phyloP scores from a whole-genome alignment of 2,797 vertebrate species.

The Stomatorhinus walkeri region DNA sequence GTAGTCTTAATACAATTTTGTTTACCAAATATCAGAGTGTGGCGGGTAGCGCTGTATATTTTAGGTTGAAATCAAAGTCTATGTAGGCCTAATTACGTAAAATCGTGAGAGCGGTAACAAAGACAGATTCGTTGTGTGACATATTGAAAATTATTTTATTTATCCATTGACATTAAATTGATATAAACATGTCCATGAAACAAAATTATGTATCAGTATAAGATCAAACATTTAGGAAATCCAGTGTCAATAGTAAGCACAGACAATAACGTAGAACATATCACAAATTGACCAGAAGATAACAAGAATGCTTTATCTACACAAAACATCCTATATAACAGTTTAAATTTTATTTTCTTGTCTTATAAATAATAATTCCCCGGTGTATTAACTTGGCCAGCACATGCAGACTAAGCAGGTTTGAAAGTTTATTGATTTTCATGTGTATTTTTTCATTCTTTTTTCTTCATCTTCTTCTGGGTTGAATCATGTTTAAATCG shows the following conservation, averaged over 20 bases:
- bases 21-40: background rate
- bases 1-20: background rate
- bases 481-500: slow-evolving; percentile 16
- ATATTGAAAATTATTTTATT: slow-evolving; percentile 94
- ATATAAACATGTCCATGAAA: slow-evolving; percentile 87
- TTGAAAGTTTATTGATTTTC: slow-evolving; percentile 28
- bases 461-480: slow-evolving; percentile 25
- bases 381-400: slow-evolving; percentile 69
- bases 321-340: slow-evolving; percentile 96
- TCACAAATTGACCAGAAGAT: slow-evolving; percentile 91
- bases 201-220: slow-evolving; percentile 73
- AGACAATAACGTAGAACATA: slow-evolving; percentile 86
- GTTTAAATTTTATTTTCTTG: slow-evolving; percentile 58
- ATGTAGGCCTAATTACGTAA: background rate
- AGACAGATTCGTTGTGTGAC: slow-evolving; percentile 60
- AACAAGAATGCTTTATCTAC: slow-evolving; percentile 94
- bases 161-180: slow-evolving; percentile 85
- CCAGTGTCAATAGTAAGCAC: slow-evolving; percentile 86
- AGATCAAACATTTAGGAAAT: slow-evolving; percentile 93
- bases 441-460: slow-evolving; percentile 34
- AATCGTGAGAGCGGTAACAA: slow-evolving; percentile 24
- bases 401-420: slow-evolving; percentile 80
- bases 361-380: slow-evolving; percentile 69
- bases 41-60: background rate
- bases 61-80: background rate